phyloP scores from a whole-genome alignment of 1,140 invertebrate genomes.

The Dreissena polymorpha region DNA sequence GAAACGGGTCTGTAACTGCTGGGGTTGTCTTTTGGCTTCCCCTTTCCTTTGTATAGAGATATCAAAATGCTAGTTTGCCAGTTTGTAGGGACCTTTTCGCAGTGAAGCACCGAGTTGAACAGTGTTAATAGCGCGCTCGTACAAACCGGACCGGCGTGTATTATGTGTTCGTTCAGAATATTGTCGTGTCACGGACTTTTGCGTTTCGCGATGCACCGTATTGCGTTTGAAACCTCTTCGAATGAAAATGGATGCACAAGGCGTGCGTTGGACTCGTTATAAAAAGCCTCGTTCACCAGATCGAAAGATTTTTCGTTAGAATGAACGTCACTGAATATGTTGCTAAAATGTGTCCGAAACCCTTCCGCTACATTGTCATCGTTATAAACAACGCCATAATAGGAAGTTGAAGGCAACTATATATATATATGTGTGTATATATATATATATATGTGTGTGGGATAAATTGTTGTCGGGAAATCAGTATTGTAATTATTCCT shows the following conservation, averaged over 20 bases:
- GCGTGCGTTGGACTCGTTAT: background rate
- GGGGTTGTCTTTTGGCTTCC: background rate
- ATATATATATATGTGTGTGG: no score
- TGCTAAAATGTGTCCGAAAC: background rate
- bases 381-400: background rate
- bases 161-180: constrained; percentile 11
- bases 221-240: no score
- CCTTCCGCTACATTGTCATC: background rate
- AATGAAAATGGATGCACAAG: no score
- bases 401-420: no score
- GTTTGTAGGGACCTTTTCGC: background rate
- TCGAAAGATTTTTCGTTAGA: background rate
- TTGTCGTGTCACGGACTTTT: no score
- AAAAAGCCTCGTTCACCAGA: background rate
- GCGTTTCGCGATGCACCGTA: no score
- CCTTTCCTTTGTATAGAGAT: constrained; percentile 9
- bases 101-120: background rate
- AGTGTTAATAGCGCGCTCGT: background rate
- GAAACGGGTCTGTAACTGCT: constrained; percentile 2
- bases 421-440: no score
- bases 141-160: background rate
- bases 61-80: constrained; percentile 21
- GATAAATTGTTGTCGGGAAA: no score
- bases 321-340: background rate
- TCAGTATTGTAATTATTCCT: no score